phyloP scores from a whole-genome alignment of 2,888 invertebrate genomes.

The Stramonita haemastoma region DNA sequence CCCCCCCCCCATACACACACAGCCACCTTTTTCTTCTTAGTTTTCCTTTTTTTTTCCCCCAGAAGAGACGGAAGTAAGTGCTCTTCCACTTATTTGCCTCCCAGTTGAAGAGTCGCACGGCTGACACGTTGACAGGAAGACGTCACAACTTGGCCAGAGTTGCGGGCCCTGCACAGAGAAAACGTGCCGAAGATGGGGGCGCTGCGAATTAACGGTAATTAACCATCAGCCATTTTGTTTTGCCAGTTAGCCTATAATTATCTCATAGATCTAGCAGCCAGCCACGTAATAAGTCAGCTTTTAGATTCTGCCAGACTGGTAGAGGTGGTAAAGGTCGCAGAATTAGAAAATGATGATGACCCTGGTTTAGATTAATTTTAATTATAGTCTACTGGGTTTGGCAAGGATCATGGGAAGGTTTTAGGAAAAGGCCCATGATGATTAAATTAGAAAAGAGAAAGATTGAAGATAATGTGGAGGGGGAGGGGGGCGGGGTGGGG shows the following conservation, averaged over 20 bases:
- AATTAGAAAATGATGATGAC: no score
- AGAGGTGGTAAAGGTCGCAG: no score
- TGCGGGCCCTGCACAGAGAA: not conserved
- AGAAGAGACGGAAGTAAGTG: not conserved
- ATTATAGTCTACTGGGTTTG: no score
- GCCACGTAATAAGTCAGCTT: not conserved
- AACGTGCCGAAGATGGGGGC: not conserved
- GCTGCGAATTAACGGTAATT: constrained; percentile 10
- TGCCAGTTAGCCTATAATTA: not conserved
- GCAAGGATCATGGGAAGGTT: no score
- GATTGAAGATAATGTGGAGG: not conserved
- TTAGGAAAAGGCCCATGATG: no score
- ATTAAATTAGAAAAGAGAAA: no score
- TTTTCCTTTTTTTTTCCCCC: not conserved
- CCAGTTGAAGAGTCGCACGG: constrained; percentile 11
- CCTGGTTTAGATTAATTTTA: no score
- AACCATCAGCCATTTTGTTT: not conserved
- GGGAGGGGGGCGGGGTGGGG: not conserved
- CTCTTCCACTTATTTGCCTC: not conserved
- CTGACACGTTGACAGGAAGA: constrained; percentile 22
- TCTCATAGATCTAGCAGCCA: not conserved
- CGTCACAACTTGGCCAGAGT: constrained; percentile 27
- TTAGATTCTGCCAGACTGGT: not conserved
- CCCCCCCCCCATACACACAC: not conserved
- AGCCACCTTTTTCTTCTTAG: no score